Evolutionary conservation across 1,140 invertebrate genomes (phyloP).

Genomic region (Pseudachorutes palmiensis): DNA sequence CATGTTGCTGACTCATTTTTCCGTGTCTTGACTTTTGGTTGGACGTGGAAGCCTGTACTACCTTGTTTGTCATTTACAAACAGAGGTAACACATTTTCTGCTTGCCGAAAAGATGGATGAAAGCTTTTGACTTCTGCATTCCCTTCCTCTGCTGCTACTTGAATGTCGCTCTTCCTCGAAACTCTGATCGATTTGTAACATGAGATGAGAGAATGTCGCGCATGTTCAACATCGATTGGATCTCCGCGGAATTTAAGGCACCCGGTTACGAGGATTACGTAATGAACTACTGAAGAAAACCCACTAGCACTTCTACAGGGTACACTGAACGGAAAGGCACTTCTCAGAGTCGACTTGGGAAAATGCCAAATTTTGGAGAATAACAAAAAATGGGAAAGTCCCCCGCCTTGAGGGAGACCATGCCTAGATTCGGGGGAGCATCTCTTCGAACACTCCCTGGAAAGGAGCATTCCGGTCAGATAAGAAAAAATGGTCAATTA

Average conservation of each 20-base stretch:
- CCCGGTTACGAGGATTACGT: neutral
- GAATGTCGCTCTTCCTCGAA: neutral
- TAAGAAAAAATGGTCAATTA: too few relatives aligned
- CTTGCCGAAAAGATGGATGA: neutral
- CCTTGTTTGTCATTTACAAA: constrained; percentile 1
- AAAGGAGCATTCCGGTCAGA: too few relatives aligned
- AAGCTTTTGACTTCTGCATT: neutral
- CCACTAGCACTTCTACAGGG: neutral
- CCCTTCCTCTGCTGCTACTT: neutral
- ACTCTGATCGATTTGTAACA: neutral
- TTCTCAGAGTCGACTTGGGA: too few relatives aligned
- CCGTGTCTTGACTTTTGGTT: too few relatives aligned
- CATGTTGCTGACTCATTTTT: too few relatives aligned
- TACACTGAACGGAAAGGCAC: too few relatives aligned
- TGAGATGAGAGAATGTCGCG: neutral
- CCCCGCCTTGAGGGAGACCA: too few relatives aligned
- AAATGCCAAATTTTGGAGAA: too few relatives aligned
- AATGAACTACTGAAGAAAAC: neutral
- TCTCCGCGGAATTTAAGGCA: neutral
- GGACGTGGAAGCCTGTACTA: too few relatives aligned
- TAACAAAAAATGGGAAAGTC: too few relatives aligned
- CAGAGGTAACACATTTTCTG: neutral
- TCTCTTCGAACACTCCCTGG: too few relatives aligned
- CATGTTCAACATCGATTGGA: neutral
- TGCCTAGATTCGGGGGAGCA: too few relatives aligned